Evolutionary conservation across 2,888 invertebrate genomes (phyloP).

Genomic region (Drosophila kambysellisi): DNA sequence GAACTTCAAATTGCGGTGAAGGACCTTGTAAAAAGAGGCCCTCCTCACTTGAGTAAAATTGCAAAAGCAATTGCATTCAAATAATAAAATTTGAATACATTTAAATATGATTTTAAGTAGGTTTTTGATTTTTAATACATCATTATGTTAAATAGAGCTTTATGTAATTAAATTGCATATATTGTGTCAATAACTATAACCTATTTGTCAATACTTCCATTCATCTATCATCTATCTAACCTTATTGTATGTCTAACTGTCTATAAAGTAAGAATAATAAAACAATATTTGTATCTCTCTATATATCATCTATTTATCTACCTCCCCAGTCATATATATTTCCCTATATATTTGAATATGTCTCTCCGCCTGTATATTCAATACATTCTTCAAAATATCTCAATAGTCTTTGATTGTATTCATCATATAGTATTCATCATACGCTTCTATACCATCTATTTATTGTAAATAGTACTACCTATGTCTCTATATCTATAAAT

Average conservation of each 20-base stretch:
- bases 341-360: no score
- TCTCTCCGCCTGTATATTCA: no score
- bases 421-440: no score
- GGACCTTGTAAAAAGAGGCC: conserved; percentile 44
- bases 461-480: no score
- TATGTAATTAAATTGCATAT: neutral
- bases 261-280: no score
- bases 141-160: neutral
- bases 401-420: no score
- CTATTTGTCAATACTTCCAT: neutral
- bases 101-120: neutral
- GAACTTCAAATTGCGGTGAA: conserved; percentile 67
- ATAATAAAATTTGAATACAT: conserved; percentile 12
- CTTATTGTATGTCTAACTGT: neutral
- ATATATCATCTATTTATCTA: no score
- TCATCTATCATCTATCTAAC: neutral
- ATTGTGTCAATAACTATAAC: neutral
- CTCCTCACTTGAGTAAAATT: conserved; percentile 9
- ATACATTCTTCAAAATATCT: no score
- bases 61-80: conserved; percentile 14
- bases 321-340: no score
- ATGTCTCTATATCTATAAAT: neutral
- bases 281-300: no score
- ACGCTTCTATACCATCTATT: no score
- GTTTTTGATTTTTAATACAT: neutral